Base-by-base conservation (phyloP, 2,888 invertebrate genomes). In the Papilio demoleus region DNA sequence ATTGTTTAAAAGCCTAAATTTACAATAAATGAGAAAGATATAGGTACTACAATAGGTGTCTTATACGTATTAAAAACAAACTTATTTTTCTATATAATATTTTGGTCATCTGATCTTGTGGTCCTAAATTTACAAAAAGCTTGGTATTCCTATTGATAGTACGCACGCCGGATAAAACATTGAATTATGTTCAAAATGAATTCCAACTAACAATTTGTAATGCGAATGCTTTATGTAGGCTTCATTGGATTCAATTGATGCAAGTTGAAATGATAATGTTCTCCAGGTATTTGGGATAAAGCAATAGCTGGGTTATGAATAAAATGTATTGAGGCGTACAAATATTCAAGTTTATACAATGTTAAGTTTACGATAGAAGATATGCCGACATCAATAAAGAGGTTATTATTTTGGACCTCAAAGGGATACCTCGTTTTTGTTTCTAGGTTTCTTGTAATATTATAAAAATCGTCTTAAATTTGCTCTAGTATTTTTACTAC, bases 131-230 rank as follows among this genome's bases (percentile, higher is more conserved):
- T 24, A 24, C 53, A 6, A 8, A 27, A 53, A n/a, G 27, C 53
- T 1, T 27, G 14, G 53, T 53, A n/a, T 53, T n/a, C 38, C 38
- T 59, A 38, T 38, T 38, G 42, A 27, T 40, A 65, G 70, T 65
- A 68, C 45, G 61, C 31, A 31, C 61, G 42, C 40, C 8, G 27
- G 61, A 45, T 70, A 22, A 65, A 45, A 60, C 36, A 66, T 66
- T 66, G 47, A 66, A 66, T 66, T 66, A 66, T 66, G 59, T 60
- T 60, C 59, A 34, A 45, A 59, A 60, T 66, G 59, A 60, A 59
- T 66, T 66, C 59, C 66, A 47, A 47, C 47, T 66, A 45, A 42
- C 59, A 66, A 66, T 66, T 66, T 66, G 66, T 66, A 47, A 60
- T 66, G 59, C 59, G 47, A 66, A 36, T 66, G 38, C 56, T 31